Percentiles rank a stretch among this genome's conserved stretches.
phyloP scores from a whole-genome alignment of 1,140 invertebrate species.

The Prorops nasuta region DNA sequence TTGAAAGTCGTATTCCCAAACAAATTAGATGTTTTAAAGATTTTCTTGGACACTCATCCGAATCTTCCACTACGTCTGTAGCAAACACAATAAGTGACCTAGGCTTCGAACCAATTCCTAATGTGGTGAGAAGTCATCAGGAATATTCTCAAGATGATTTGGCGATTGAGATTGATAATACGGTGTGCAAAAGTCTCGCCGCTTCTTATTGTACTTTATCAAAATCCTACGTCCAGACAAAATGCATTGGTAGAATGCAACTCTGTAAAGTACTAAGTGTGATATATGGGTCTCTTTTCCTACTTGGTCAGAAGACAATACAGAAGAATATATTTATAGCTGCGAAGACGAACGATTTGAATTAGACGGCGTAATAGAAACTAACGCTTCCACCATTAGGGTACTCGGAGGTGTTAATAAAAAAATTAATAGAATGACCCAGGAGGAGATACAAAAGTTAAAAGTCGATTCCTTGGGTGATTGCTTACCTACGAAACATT shows the following conservation, averaged over 20 bases:
- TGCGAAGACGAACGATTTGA: conserved; percentile 94
- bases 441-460: conserved; percentile 85
- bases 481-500: conserved; percentile 86
- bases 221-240: conserved; percentile 76
- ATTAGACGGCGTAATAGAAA: conserved; percentile 96
- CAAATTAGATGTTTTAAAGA: conserved; percentile 92
- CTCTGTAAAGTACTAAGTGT: conserved; percentile 91
- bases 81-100: conserved; percentile 31
- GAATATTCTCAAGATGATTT: conserved; percentile 82
- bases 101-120: conserved; percentile 62
- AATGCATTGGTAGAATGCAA: conserved; percentile 86
- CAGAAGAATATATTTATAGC: conserved; percentile 96
- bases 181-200: conserved; percentile 90
- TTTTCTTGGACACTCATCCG: conserved; percentile 74
- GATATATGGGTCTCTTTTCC: conserved; percentile 99
- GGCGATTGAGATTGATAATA: conserved; percentile 85
- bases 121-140: conserved; percentile 62
- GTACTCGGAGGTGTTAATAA: conserved; percentile 89
- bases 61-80: conserved; percentile 37
- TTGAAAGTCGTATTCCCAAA: conserved; percentile 85
- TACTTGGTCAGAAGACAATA: conserved; percentile 98
- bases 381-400: conserved; percentile 90
- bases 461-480: conserved; percentile 89
- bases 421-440: conserved; percentile 85
- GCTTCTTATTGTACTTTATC: conserved; percentile 96